These are phyloP conservation scores for Dicentrarchus labrax DNA, from an alignment of 2,113 vertebrate species.

Conservation along the genomic window DNA sequence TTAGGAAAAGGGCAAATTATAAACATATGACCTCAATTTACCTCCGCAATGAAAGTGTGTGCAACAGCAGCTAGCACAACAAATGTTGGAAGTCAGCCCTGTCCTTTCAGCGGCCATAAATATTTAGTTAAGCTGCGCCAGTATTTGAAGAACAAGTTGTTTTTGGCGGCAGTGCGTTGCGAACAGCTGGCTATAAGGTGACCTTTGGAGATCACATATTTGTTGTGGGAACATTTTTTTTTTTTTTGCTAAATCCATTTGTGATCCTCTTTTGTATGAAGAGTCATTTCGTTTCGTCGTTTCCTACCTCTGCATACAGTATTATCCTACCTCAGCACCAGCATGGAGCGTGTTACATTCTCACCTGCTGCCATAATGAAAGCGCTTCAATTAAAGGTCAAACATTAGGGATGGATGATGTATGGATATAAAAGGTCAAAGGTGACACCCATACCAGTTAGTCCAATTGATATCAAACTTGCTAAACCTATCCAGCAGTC, in stretches of 20 bases:
- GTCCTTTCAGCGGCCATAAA: constrained; percentile 61
- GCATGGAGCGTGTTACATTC: too few species aligned
- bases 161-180: constrained; percentile 45
- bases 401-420: neutral
- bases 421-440: neutral
- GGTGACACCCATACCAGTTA: neutral
- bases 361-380: neutral
- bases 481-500: neutral
- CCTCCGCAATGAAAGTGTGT: constrained; percentile 48
- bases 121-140: constrained; percentile 56
- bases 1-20: constrained; percentile 77
- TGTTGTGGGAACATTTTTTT: constrained; percentile 14
- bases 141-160: constrained; percentile 48
- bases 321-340: neutral
- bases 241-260: neutral
- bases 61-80: constrained; percentile 45
- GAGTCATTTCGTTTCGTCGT: too few species aligned
- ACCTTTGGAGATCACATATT: constrained; percentile 53
- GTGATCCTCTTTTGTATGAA: neutral
- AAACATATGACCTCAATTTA: constrained; percentile 71
- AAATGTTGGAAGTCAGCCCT: constrained; percentile 41
- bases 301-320: neutral
- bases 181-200: constrained; percentile 54
- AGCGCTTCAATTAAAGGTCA: constrained; percentile 1
- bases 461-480: neutral